Evolutionary conservation across 2,797 vertebrate species (phyloP), one percentile per base, ranked within the genome.

Genomic region (Tokudaia tokunoshimensis): DNA sequence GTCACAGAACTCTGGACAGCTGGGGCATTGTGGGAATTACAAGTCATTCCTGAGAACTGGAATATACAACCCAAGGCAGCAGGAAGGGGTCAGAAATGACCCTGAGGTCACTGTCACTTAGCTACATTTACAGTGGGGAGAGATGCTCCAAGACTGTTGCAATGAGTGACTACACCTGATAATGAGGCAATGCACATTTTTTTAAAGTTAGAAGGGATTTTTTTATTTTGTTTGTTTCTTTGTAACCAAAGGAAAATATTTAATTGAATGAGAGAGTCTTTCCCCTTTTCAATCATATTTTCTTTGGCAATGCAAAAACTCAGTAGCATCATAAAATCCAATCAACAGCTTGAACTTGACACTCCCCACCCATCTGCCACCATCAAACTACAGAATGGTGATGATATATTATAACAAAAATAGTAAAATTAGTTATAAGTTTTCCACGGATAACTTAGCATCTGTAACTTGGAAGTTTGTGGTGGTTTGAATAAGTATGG

Each of bases 381-480:
- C 84, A 84, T 93, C 50, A 96, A 92, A 93, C 79, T 89, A 19
- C 4, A 74, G 44, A 94, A 88, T 94, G 34, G 31, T 37, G 59
- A 37, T 95, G 90, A 95, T 61, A 91, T 92, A 90, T 93, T 90
- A 81, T 85, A 81, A 96, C 17, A 50, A 61, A 96, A 88, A 67
- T 74, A 93, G 34, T 88, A 81, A 93, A 93, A 29, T 78, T 96
- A 61, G 10, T 52, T 72, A 6, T 47, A 95, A 83, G 37, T 95
- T 94, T 93, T 79, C 44, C 47, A 57, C 67, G 92, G 79, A 72
- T 92, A 97, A 93, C 89, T 92, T 92, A 92, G 41, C 76, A 94
- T 91, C 87, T 97, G 7, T 93, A 95, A 94, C 89, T 85, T 67
- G 92, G 91, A 37, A 75, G 22, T 75, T 24, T 44, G 20, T 13